Evolutionary conservation across 2,797 vertebrate species (phyloP).

Genomic region (Masticophis lateralis): DNA sequence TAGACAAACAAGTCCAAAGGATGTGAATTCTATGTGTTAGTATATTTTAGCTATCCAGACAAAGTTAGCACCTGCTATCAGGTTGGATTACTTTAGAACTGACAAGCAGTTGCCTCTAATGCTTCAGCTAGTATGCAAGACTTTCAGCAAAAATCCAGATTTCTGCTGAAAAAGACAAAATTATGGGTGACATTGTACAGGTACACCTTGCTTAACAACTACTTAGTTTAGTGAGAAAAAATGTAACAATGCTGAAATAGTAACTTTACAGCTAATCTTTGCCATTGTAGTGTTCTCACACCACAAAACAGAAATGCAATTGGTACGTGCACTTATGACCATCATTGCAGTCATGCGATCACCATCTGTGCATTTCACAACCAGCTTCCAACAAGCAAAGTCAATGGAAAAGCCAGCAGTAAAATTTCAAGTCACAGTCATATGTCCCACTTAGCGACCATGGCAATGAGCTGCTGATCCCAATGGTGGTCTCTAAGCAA

Average conservation of each 20-base stretch:
- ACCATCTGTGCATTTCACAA: not conserved
- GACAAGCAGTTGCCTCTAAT: not conserved
- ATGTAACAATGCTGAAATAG: not conserved
- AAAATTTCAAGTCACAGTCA: not conserved
- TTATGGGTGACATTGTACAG: not conserved
- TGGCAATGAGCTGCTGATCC: not conserved
- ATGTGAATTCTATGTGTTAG: not conserved
- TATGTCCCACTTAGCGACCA: not conserved
- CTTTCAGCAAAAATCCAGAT: not conserved
- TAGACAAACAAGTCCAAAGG: not conserved
- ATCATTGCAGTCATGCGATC: not conserved
- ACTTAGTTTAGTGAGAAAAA: not conserved
- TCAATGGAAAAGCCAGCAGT: not conserved
- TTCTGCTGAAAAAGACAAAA: not conserved
- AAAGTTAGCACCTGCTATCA: not conserved
- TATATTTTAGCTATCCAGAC: not conserved
- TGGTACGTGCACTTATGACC: not conserved
- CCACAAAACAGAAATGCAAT: not conserved
- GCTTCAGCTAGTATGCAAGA: not conserved
- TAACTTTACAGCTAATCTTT: not conserved
- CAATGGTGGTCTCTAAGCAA: not conserved
- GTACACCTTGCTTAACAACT: not conserved
- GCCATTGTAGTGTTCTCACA: not conserved
- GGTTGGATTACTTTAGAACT: not conserved
- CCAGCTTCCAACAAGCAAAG: not conserved